Evolutionary conservation across 2,113 vertebrate species (phyloP).

Genomic region (Trinectes maculatus): DNA sequence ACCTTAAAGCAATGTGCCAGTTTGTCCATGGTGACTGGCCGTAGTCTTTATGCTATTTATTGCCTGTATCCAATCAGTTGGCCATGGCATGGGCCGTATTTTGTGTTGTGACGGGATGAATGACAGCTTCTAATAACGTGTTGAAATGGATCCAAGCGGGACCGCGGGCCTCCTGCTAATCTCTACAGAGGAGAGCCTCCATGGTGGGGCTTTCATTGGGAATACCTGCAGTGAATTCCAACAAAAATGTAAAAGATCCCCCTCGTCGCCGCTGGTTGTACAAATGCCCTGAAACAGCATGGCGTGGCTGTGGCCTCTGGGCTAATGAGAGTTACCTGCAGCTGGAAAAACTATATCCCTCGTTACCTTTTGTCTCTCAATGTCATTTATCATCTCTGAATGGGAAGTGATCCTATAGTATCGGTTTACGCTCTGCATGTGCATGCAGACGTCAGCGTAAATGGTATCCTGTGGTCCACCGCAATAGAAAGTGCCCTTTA

Average conservation of each 20-base stretch:
- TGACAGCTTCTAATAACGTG: slow-evolving; percentile 59
- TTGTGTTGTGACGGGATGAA: slow-evolving; percentile 38
- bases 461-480: not conserved
- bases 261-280: slow-evolving; percentile 34
- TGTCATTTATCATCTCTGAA: slow-evolving; percentile 61
- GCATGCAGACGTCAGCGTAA: slow-evolving; percentile 4
- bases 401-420: slow-evolving; percentile 37
- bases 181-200: slow-evolving; percentile 51
- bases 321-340: slow-evolving; percentile 58
- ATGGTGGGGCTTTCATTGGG: slow-evolving; percentile 48
- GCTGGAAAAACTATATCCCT: slow-evolving; percentile 59
- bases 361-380: slow-evolving; percentile 35
- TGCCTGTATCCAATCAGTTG: slow-evolving; percentile 40
- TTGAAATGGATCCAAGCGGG: slow-evolving; percentile 66
- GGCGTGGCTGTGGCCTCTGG: slow-evolving; percentile 37
- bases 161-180: slow-evolving; percentile 49
- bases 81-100: slow-evolving; percentile 38
- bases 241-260: slow-evolving; percentile 59
- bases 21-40: slow-evolving; percentile 37
- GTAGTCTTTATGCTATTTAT: slow-evolving; percentile 45
- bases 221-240: slow-evolving; percentile 58
- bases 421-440: slow-evolving; percentile 57
- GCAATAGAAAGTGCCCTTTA: not conserved
- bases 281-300: slow-evolving; percentile 49
- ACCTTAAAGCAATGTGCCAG: not conserved